A percentile compares a stretch with the other conserved stretches of the same genome.
These are phyloP conservation scores for Pseudolaguvia tuberculata DNA, from an alignment of 2,113 vertebrate genomes.

Conservation along the genomic window DNA sequence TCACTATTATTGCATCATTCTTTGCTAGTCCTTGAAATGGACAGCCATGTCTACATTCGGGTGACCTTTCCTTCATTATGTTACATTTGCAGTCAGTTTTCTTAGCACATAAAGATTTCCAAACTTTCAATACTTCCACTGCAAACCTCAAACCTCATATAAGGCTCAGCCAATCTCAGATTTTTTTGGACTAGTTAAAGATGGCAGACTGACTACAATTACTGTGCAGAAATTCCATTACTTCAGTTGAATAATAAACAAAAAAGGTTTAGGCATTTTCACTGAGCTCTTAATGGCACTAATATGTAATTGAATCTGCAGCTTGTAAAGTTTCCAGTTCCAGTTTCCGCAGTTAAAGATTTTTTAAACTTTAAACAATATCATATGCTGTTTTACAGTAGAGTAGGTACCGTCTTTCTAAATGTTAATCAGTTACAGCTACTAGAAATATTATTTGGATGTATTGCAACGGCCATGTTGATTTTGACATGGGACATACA, in stretches of 20 bases:
- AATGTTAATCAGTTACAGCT: too few species aligned
- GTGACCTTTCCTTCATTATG: neutral
- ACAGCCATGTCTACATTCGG: neutral
- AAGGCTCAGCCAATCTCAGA: too few species aligned
- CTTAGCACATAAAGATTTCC: too few species aligned
- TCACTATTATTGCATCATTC: conserved; percentile 16
- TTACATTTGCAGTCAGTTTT: neutral
- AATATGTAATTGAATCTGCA: conserved; percentile 8
- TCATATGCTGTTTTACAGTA: too few species aligned
- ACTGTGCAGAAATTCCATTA: neutral
- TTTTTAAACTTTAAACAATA: neutral
- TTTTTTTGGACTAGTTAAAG: neutral
- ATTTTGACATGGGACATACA: too few species aligned
- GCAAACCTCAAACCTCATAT: too few species aligned
- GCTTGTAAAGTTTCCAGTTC: neutral
- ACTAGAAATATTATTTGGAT: too few species aligned
- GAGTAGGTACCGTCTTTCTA: too few species aligned
- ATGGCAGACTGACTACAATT: neutral
- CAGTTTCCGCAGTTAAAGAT: neutral
- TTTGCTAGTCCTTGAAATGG: neutral
- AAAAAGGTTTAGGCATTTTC: neutral
- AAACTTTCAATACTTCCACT: conserved; percentile 7
- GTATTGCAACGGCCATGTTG: too few species aligned
- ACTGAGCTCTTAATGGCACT: neutral
- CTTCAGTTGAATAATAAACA: neutral